Conservation (phyloP, 2,888 invertebrate species). For the Prosapia bicincta region DNA sequence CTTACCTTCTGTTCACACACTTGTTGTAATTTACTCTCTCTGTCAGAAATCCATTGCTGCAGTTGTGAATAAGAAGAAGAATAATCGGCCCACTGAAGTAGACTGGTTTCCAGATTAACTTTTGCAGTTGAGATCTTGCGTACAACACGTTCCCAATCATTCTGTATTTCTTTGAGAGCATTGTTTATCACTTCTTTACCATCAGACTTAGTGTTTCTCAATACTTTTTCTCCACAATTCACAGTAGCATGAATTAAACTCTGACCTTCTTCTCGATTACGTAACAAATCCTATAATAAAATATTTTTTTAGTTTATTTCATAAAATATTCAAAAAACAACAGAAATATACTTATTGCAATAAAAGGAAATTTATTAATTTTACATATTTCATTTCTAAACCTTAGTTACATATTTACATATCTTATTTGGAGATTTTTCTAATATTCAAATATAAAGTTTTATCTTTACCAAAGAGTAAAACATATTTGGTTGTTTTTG, state of each 20-base stretch:
- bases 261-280: conserved; percentile 82
- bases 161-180: conserved; percentile 83
- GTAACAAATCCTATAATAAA: conserved; percentile 67
- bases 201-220: conserved; percentile 82
- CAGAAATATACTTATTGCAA: too few species aligned
- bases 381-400: too few species aligned
- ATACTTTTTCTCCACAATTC: conserved; percentile 85
- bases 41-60: conserved; percentile 91
- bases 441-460: too few species aligned
- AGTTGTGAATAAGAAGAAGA: conserved; percentile 89
- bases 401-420: too few species aligned
- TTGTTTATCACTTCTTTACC: conserved; percentile 83
- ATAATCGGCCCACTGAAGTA: conserved; percentile 95
- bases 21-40: conserved; percentile 88
- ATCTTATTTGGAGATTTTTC: too few species aligned
- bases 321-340: too few species aligned
- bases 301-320: too few species aligned
- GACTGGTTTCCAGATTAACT: conserved; percentile 75
- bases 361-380: too few species aligned
- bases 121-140: conserved; percentile 90
- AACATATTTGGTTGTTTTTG: too few species aligned
- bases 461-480: too few species aligned
- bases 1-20: conserved; percentile 74
- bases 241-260: conserved; percentile 81
- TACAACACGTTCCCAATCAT: conserved; percentile 87